phyloP scores from a whole-genome alignment of 2,888 invertebrate genomes.

The Drosophila eohydei region DNA sequence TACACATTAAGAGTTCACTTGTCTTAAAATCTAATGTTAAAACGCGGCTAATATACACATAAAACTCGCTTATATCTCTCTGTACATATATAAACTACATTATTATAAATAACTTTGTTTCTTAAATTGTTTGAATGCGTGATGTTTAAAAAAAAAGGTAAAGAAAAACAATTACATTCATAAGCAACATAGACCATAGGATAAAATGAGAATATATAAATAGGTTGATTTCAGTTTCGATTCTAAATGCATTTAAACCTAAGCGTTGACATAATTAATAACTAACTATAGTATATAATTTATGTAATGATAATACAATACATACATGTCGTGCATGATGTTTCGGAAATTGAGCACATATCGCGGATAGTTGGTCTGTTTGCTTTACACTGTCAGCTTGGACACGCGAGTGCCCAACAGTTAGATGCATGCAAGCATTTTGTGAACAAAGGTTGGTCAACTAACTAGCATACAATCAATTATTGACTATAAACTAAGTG shows the following conservation, averaged over 20 bases:
- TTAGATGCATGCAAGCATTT: conserved; percentile 36
- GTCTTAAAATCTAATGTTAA: background rate
- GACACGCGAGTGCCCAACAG: conserved; percentile 27
- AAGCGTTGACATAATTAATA: background rate
- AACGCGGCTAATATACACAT: conserved; percentile 7
- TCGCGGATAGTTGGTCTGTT: conserved; percentile 2
- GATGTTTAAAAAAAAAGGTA: background rate
- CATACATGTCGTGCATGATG: conserved; percentile 8
- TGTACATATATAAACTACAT: conserved; percentile 8
- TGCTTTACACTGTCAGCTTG: background rate
- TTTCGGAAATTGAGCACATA: conserved; percentile 8
- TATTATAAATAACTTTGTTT: background rate
- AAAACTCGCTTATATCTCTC: background rate
- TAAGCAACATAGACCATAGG: background rate
- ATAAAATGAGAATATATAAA: background rate
- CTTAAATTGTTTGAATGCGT: background rate
- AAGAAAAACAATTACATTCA: too few relatives aligned
- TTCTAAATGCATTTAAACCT: conserved; percentile 23
- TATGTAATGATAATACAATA: conserved; percentile 10
- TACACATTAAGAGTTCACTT: background rate
- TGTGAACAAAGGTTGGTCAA: conserved; percentile 8
- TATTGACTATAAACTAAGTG: background rate
- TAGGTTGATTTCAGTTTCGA: background rate
- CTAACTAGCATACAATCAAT: conserved; percentile 15
- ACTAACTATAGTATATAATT: background rate